Evolutionary conservation across 2,113 vertebrate genomes (phyloP).

Genomic region (Oncorhynchus nerka): DNA sequence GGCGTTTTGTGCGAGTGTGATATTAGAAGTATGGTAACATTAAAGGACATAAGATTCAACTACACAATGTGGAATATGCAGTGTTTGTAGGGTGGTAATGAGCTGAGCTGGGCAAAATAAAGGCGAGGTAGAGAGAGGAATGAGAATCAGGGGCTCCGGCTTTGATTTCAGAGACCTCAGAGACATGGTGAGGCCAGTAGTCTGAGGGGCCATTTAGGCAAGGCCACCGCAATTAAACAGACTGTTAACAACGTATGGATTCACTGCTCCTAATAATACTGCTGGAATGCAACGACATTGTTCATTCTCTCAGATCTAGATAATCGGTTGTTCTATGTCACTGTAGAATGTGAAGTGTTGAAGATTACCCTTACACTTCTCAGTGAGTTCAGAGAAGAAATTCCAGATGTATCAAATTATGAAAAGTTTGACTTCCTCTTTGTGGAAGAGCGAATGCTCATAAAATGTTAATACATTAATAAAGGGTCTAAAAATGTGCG

Average conservation of each 20-base stretch:
- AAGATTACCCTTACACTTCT: background rate
- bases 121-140: background rate
- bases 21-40: conserved; percentile 4
- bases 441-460: background rate
- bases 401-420: background rate
- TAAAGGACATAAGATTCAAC: conserved; percentile 9
- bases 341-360: background rate
- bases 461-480: conserved; percentile 4
- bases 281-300: background rate
- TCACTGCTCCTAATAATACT: background rate
- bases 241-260: background rate
- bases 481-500: background rate
- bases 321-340: background rate
- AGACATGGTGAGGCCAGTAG: background rate
- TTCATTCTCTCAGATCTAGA: background rate
- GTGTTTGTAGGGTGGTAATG: background rate
- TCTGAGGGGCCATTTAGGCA: background rate
- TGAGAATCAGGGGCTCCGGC: background rate
- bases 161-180: background rate
- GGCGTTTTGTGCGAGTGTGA: background rate
- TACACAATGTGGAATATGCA: background rate
- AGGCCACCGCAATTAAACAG: background rate
- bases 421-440: background rate
- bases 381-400: background rate
- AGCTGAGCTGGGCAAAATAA: conserved; percentile 1